Percentiles rank a stretch among this genome's conserved stretches.
Evolutionary conservation across 2,888 invertebrate genomes (phyloP).

Genomic region (Cosmorhoe ocellata): DNA sequence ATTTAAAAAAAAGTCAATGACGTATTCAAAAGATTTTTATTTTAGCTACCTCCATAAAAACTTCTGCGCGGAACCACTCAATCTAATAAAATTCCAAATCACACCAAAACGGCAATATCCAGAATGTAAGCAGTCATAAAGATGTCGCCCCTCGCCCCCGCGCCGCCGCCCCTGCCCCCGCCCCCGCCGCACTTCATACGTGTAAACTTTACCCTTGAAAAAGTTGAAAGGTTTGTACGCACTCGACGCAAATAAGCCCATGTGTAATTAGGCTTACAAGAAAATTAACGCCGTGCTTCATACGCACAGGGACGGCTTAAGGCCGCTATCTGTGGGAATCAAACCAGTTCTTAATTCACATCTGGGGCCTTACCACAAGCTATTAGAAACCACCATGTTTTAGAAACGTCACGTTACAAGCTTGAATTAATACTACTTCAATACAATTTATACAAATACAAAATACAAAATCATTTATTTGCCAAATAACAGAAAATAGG

Average conservation of each 20-base stretch:
- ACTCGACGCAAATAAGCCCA: slow-evolving; percentile 59
- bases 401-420: too few species aligned
- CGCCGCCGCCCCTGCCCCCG: slow-evolving; percentile 8
- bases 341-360: too few species aligned
- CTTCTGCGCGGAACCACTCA: background rate
- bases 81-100: slow-evolving; percentile 11
- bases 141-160: slow-evolving; percentile 19
- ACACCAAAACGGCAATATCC: slow-evolving; percentile 14
- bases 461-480: too few species aligned
- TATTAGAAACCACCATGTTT: too few species aligned
- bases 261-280: slow-evolving; percentile 75
- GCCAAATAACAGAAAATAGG: too few species aligned
- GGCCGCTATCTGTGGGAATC: too few species aligned
- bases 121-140: slow-evolving; percentile 26
- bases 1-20: too few species aligned
- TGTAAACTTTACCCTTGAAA: slow-evolving; percentile 60
- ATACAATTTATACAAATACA: too few species aligned
- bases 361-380: too few species aligned
- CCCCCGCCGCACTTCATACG: slow-evolving; percentile 29
- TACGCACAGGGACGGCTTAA: slow-evolving; percentile 11
- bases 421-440: too few species aligned
- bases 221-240: slow-evolving; percentile 50
- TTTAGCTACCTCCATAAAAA: too few species aligned
- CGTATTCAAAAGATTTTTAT: too few species aligned
- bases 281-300: slow-evolving; percentile 53